Evolutionary conservation across 2,888 invertebrate species (phyloP).

Genomic region (Cataglyphis cursor): DNA sequence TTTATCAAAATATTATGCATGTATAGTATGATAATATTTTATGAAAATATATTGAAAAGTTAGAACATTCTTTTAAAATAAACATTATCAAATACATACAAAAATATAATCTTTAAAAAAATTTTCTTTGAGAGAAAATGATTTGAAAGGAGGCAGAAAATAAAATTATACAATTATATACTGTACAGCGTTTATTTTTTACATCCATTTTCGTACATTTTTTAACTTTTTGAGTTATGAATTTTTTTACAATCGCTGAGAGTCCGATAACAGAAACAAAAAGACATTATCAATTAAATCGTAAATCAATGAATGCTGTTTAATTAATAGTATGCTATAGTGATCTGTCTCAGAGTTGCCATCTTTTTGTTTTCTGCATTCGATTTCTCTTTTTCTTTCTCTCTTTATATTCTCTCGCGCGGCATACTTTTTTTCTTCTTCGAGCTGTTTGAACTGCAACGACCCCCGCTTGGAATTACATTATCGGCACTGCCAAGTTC

Average conservation of each 20-base stretch:
- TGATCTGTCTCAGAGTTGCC: conserved; percentile 28
- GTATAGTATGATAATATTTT: not conserved
- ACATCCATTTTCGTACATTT: not conserved
- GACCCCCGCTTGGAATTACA: conserved; percentile 69
- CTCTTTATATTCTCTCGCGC: conserved; percentile 36
- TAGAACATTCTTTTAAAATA: not conserved
- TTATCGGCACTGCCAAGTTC: conserved; percentile 75
- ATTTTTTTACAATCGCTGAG: not conserved
- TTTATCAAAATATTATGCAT: not conserved
- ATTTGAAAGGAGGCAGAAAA: not conserved
- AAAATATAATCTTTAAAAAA: not conserved
- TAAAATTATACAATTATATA: not conserved
- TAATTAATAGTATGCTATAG: conserved; percentile 57
- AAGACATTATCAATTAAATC: conserved; percentile 52
- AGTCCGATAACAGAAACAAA: conserved; percentile 15
- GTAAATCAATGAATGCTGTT: conserved; percentile 69
- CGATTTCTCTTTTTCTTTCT: conserved; percentile 43
- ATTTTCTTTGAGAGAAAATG: not conserved
- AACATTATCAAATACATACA: not conserved
- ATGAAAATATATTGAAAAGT: not conserved
- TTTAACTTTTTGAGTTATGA: not conserved
- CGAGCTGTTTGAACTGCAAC: conserved; percentile 64
- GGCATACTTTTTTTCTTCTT: conserved; percentile 67
- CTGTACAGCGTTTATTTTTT: not conserved
- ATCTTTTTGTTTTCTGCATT: conserved; percentile 39